Base-by-base conservation (phyloP, 2,888 invertebrate species). In the Thera obeliscata region DNA sequence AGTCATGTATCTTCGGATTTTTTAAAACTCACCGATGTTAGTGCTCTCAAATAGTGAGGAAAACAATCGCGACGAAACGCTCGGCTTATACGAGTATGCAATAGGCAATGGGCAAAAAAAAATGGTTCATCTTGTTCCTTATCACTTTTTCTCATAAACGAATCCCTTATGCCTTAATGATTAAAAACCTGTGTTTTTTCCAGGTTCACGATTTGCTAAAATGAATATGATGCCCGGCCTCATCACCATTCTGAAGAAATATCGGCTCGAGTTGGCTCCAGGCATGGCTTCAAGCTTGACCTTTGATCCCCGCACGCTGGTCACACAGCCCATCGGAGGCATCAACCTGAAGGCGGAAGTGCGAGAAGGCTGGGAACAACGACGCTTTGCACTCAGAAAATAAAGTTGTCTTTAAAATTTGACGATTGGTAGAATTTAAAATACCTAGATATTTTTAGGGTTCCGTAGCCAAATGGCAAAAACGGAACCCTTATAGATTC, bases 171-270 rank as follows among this genome's bases (percentile, higher is more conserved):
- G n/a, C n/a, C n/a, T n/a, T n/a, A n/a, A n/a, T n/a, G n/a, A n/a
- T 22, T 22, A 22, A 22, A 41, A 7, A 2, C 9, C 9, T 9
- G 1, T 46, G 43, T 46, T 9, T 2, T 46, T 61, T 55, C 3
- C 46, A 61, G 61, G 61, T 36, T 50, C 57, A 43, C 58, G 77
- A n/a, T 86, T 85, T 59, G 82, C 83, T 0, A 83, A 78, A 65
- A 86, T 87, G 85, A 81, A 82, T 64, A 78, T 83, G 71, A 6
- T 81, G 5, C 73, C 85, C 0, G 85, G 81, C 0, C 69, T 88
- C 2, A 69, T 84, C 9, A 82, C 85, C 0, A 38, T 87, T 5
- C 67, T 87, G 66, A 84, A 82, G 74, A 81, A 81, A 46, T 86
- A 81, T 69, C 66, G 71, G 0, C 70, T 87, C 48, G 77, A 78